Evolutionary conservation across 2,113 vertebrate genomes (phyloP).

Genomic region (Pterophyllum scalare): DNA sequence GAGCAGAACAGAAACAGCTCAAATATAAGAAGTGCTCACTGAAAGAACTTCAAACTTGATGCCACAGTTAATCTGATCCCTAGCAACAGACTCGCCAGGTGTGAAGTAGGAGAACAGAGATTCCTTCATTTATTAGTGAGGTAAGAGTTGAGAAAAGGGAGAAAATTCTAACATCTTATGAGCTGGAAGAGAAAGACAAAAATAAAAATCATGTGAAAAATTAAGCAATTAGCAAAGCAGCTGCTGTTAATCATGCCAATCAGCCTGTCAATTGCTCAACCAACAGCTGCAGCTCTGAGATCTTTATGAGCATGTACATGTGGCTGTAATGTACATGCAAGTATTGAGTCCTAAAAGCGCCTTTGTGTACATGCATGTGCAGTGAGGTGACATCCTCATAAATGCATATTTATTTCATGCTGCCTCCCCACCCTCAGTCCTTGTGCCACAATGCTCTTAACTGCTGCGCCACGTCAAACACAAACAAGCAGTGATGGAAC

Average conservation of each 20-base stretch:
- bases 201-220: background rate
- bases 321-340: background rate
- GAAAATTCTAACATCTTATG: background rate
- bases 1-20: background rate
- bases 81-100: background rate
- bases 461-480: constrained; percentile 64
- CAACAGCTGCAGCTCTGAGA: background rate
- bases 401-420: constrained; percentile 54
- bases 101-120: background rate
- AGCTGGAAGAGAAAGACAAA: background rate
- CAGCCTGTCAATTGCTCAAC: background rate
- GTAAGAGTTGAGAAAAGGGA: background rate
- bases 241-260: background rate
- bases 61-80: background rate
- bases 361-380: constrained; percentile 2
- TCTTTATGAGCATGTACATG: background rate
- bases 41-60: background rate
- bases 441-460: constrained; percentile 59
- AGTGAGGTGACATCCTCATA: constrained; percentile 31
- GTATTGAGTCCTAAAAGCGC: too few species aligned
- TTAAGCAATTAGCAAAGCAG: background rate
- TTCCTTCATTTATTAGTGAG: background rate
- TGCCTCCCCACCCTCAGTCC: constrained; percentile 10
- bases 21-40: background rate
- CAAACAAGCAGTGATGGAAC: constrained; percentile 81